Base-by-base conservation (phyloP, 2,888 invertebrate genomes). In the Phanerotoma sp. region DNA sequence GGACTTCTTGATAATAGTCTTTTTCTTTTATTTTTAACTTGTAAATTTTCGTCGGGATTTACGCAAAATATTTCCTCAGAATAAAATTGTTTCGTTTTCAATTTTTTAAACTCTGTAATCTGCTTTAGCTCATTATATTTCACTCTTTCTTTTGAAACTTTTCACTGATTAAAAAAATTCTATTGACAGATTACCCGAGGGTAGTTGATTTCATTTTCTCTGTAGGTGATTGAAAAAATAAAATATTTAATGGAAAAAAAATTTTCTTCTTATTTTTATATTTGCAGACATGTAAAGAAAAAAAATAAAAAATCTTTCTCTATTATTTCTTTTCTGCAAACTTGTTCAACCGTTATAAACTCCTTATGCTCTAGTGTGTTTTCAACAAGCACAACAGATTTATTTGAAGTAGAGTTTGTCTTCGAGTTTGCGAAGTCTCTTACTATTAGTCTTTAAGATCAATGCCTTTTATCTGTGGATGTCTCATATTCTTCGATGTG, bases 181-280 rank as follows among this genome's bases (percentile, higher is more conserved):
- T 62, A 62, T 60, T 46, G n/a, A n/a, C 54, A 54, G 62, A 59
- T 61, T 59, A 62, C 56, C 57, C 49, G n/a, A 54, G 57, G 56
- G 55, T 44, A 32, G 40, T 13, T 55, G 45, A 55, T 51, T 51
- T 55, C 15, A 16, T 5, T 11, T 25, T 10, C 40, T n/a, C n/a
- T n/a, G n/a, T n/a, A n/a, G n/a, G n/a, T n/a, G n/a, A n/a, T n/a
- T n/a, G n/a, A n/a, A n/a, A n/a, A n/a, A n/a, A n/a, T n/a, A n/a
- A n/a, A n/a, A n/a, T n/a, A n/a, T n/a, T n/a, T n/a, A n/a, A n/a
- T n/a, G n/a, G n/a, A n/a, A n/a, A n/a, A n/a, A n/a, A n/a, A n/a
- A n/a, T n/a, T n/a, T n/a, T n/a, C n/a, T n/a, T n/a, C n/a, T n/a
- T n/a, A n/a, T n/a, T n/a, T n/a, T n/a, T n/a, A n/a, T n/a, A n/a